Conservation (phyloP, 2,797 vertebrate species). For the Enteromius treurensis region DNA sequence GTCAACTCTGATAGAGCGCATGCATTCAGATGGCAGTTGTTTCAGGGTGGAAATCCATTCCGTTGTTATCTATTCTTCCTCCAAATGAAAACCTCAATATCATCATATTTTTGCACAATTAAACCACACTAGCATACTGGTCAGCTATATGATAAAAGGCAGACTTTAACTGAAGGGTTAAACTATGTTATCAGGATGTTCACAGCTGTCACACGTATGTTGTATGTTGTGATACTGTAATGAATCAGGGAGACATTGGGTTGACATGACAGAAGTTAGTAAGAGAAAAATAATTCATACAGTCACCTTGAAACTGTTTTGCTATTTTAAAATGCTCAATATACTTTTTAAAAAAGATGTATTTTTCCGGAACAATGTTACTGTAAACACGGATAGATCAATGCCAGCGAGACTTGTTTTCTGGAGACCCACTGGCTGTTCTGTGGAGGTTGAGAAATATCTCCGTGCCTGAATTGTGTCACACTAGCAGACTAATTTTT, state of each 20-base stretch:
- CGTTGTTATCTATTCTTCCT: background rate
- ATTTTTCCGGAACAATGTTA: background rate
- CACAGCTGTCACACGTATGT: background rate
- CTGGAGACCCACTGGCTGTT: slow-evolving; percentile 1
- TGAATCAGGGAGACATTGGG: background rate
- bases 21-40: background rate
- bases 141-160: background rate
- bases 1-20: no score
- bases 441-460: background rate
- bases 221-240: background rate
- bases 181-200: background rate
- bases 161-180: background rate
- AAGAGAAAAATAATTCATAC: background rate
- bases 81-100: background rate
- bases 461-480: background rate
- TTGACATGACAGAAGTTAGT: background rate
- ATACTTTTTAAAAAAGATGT: background rate
- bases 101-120: background rate
- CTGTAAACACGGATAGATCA: background rate
- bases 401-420: background rate
- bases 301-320: background rate
- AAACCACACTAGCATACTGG: background rate
- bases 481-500: background rate
- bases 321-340: background rate
- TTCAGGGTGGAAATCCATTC: background rate